These are phyloP conservation scores for Temnothorax unifasciatus DNA, from an alignment of 2,888 invertebrate species.

Conservation along the genomic window DNA sequence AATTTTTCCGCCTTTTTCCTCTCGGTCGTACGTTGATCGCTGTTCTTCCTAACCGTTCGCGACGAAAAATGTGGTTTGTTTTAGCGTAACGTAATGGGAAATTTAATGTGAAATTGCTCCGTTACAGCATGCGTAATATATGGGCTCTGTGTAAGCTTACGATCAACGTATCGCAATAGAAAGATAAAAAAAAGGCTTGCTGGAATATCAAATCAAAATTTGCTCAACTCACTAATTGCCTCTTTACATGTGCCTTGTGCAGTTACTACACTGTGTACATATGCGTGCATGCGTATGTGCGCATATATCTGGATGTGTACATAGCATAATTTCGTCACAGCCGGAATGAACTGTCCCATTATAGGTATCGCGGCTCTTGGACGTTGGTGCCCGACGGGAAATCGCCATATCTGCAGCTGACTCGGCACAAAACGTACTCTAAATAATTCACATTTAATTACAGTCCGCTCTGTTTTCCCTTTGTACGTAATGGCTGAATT, in stretches of 20 bases:
- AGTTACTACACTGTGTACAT: background rate
- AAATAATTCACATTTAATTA: conserved; percentile 69
- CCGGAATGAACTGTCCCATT: conserved; percentile 8
- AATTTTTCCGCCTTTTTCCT: conserved; percentile 24
- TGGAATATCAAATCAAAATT: background rate
- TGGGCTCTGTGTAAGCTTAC: background rate
- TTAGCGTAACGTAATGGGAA: conserved; percentile 35
- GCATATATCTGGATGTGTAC: background rate
- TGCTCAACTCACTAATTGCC: conserved; percentile 23
- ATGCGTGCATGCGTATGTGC: background rate
- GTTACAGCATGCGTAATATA: conserved; percentile 15
- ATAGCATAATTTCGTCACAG: conserved; percentile 27
- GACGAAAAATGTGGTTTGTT: conserved; percentile 38
- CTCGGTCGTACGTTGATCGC: conserved; percentile 28
- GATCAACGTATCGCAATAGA: conserved; percentile 17
- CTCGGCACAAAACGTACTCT: conserved; percentile 55
- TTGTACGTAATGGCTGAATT: conserved; percentile 40
- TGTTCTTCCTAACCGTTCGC: conserved; percentile 20
- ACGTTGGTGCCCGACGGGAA: conserved; percentile 13
- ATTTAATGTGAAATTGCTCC: conserved; percentile 38
- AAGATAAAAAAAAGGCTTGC: background rate
- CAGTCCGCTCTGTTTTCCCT: conserved; percentile 44
- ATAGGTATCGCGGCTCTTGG: conserved; percentile 34
- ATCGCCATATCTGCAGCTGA: conserved; percentile 55
- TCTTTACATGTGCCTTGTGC: background rate